These are phyloP conservation scores for Pyrocoelia pectoralis DNA, from an alignment of 2,888 invertebrate genomes.

Conservation along the genomic window DNA sequence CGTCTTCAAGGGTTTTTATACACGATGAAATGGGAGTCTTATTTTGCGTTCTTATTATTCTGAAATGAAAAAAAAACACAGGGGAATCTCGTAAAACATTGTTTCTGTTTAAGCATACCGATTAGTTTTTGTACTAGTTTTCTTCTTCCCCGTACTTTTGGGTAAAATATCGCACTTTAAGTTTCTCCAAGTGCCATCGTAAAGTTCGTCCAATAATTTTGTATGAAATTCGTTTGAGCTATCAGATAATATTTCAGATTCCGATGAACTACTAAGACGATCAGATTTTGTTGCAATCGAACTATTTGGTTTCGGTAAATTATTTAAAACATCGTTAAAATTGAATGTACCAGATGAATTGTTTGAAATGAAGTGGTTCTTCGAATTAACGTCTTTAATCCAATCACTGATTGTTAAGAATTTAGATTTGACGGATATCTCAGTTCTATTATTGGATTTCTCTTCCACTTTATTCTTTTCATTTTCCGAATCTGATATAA, in stretches of 20 bases:
- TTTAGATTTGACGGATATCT: neutral
- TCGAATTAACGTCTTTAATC: constrained; percentile 7
- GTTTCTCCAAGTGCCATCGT: constrained; percentile 49
- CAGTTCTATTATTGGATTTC: neutral
- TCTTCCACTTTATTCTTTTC: neutral
- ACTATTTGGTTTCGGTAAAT: neutral
- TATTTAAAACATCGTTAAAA: neutral
- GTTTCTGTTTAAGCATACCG: constrained; percentile 37
- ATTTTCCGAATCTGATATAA: constrained; percentile 20
- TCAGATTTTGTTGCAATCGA: neutral
- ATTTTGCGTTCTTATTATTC: neutral
- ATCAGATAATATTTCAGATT: neutral
- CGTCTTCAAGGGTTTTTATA: neutral
- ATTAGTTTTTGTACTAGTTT: constrained; percentile 40
- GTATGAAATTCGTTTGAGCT: neutral
- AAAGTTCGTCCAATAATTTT: neutral
- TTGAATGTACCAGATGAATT: neutral
- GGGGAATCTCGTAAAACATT: too few species aligned
- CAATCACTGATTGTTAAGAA: constrained; percentile 15
- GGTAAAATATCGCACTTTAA: constrained; percentile 49
- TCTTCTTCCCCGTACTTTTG: constrained; percentile 28
- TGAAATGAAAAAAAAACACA: neutral
- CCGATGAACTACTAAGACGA: neutral
- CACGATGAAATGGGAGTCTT: neutral
- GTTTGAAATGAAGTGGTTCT: neutral